phyloP scores from a whole-genome alignment of 2,113 vertebrate species.

The Chloebia gouldiae region DNA sequence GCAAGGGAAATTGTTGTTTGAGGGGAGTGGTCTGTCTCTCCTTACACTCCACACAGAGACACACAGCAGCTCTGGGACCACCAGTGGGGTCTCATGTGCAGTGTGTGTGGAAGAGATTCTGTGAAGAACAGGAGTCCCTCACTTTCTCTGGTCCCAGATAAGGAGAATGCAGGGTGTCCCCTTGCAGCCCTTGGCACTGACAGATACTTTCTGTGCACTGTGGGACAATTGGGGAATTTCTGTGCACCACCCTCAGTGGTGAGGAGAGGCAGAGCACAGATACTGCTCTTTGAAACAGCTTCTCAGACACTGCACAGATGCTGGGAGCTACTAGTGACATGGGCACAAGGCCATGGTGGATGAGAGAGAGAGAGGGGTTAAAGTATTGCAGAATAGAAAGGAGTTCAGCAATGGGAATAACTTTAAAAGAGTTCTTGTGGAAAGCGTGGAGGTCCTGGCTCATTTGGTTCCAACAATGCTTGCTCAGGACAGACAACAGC shows the following conservation, averaged over 20 bases:
- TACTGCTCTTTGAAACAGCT: not conserved
- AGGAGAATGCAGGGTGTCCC: not conserved
- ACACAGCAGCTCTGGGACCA: not conserved
- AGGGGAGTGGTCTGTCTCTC: not conserved
- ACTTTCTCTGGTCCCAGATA: not conserved
- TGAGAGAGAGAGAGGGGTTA: not conserved
- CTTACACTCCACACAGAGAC: not conserved
- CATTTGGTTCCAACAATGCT: not conserved
- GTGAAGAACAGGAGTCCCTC: not conserved
- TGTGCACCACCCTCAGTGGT: not conserved
- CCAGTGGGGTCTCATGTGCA: not conserved
- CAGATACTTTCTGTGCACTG: not conserved
- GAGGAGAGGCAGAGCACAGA: not conserved
- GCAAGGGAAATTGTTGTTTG: not conserved
- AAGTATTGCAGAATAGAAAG: not conserved
- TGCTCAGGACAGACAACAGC: not conserved
- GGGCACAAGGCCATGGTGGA: not conserved
- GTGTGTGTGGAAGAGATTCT: not conserved
- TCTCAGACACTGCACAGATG: not conserved
- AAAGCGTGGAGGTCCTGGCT: not conserved
- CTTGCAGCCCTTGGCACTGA: not conserved
- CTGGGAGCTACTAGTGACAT: not conserved
- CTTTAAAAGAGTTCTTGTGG: not conserved
- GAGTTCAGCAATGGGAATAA: not conserved
- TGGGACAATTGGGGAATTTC: not conserved